phyloP scores from a whole-genome alignment of 2,113 vertebrate species.

The Scomber scombrus region DNA sequence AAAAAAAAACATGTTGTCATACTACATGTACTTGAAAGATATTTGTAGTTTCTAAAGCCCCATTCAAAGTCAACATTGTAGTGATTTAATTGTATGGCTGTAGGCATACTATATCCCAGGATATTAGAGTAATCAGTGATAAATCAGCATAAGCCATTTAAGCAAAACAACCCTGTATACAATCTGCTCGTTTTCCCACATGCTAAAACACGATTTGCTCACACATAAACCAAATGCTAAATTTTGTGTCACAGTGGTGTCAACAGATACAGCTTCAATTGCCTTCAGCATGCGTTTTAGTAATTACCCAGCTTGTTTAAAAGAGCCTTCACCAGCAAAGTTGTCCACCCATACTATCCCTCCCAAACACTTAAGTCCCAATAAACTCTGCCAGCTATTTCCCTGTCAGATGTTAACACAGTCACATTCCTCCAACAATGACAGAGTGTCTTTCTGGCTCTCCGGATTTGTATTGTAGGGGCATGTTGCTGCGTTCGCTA shows the following conservation, averaged over 20 bases:
- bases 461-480: slow-evolving; percentile 44
- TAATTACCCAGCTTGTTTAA: slow-evolving; percentile 63
- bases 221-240: slow-evolving; percentile 46
- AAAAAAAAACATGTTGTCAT: slow-evolving; percentile 37
- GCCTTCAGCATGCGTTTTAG: slow-evolving; percentile 64
- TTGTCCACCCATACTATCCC: slow-evolving; percentile 55
- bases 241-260: slow-evolving; percentile 37
- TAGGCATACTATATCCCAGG: slow-evolving; percentile 66
- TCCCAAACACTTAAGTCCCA: slow-evolving; percentile 54
- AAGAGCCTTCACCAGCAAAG: slow-evolving; percentile 55
- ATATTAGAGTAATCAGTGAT: slow-evolving; percentile 79
- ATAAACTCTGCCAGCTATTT: slow-evolving; percentile 49
- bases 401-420: slow-evolving; percentile 40
- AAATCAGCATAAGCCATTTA: slow-evolving; percentile 79
- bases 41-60: slow-evolving; percentile 61
- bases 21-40: slow-evolving; percentile 54
- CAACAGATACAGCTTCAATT: slow-evolving; percentile 53
- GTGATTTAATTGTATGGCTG: slow-evolving; percentile 78
- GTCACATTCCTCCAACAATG: slow-evolving; percentile 24
- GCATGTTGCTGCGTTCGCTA: background rate
- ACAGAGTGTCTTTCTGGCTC: slow-evolving; percentile 46
- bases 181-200: slow-evolving; percentile 41
- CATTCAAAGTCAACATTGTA: slow-evolving; percentile 60
- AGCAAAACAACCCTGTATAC: slow-evolving; percentile 62
- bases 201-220: background rate